phyloP scores from a whole-genome alignment of 2,113 vertebrate species.

The Petroica traversi region DNA sequence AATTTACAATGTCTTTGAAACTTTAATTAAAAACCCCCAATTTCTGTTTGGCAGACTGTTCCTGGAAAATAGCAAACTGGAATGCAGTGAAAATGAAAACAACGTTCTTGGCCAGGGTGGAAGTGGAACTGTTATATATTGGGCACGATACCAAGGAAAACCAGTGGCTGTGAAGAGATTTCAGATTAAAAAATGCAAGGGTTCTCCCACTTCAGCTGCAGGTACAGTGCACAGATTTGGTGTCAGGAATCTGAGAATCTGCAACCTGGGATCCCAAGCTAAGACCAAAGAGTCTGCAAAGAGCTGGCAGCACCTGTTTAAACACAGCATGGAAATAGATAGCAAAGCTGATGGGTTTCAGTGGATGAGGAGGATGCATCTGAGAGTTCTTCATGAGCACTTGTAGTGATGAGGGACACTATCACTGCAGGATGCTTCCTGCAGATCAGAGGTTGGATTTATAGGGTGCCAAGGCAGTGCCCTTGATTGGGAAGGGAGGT shows the following conservation, averaged over 20 bases:
- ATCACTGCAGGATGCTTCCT: background rate
- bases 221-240: slow-evolving; percentile 64
- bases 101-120: slow-evolving; percentile 91
- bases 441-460: background rate
- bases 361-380: background rate
- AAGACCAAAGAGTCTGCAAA: background rate
- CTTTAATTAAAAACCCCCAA: slow-evolving; percentile 23
- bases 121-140: slow-evolving; percentile 93
- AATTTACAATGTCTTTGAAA: background rate
- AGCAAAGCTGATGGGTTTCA: background rate
- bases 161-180: slow-evolving; percentile 93
- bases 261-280: background rate
- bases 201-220: slow-evolving; percentile 73
- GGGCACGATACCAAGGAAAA: slow-evolving; percentile 82
- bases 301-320: background rate
- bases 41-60: slow-evolving; percentile 81
- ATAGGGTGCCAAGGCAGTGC: background rate
- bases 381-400: background rate
- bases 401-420: background rate
- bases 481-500: background rate
- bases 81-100: slow-evolving; percentile 82
- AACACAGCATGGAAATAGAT: background rate
- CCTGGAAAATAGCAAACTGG: slow-evolving; percentile 83
- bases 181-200: slow-evolving; percentile 85
- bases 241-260: fast-evolving